Conservation (phyloP, 1,140 invertebrate species). For the Lepidotrigona ventralis region DNA sequence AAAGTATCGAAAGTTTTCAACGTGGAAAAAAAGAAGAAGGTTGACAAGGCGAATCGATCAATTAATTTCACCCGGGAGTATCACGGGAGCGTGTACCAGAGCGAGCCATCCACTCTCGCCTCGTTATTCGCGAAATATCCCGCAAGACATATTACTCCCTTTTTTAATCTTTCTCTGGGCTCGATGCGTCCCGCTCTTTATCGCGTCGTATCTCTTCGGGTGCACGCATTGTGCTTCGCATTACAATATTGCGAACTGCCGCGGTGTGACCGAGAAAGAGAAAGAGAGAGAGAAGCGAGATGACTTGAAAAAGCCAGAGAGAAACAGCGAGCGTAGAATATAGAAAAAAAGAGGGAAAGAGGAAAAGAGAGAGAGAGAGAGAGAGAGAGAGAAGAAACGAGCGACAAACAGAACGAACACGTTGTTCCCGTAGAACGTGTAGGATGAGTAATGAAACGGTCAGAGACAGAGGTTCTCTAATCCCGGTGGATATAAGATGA, state of each 20-base stretch:
- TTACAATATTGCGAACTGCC: slow-evolving; percentile 66
- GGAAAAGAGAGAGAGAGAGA: background rate
- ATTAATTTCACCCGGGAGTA: slow-evolving; percentile 42
- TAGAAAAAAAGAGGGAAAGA: slow-evolving; percentile 17
- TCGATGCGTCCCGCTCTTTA: slow-evolving; percentile 46
- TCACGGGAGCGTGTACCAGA: background rate
- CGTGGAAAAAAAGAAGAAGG: background rate
- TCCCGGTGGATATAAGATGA: slow-evolving; percentile 62
- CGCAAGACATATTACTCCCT: slow-evolving; percentile 51
- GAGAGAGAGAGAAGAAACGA: slow-evolving; percentile 15
- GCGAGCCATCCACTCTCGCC: background rate
- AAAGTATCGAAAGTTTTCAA: too few relatives aligned
- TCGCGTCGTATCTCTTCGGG: slow-evolving; percentile 52
- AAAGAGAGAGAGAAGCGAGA: too few relatives aligned
- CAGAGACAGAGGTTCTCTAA: slow-evolving; percentile 65
- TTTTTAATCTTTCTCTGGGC: slow-evolving; percentile 60
- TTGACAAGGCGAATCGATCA: slow-evolving; percentile 12
- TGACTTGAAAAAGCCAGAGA: background rate
- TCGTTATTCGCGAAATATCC: slow-evolving; percentile 48
- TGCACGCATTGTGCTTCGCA: slow-evolving; percentile 60
- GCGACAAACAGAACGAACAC: slow-evolving; percentile 54
- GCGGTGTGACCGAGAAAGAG: slow-evolving; percentile 10
- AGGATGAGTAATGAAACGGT: slow-evolving; percentile 71
- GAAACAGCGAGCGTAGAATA: slow-evolving; percentile 21
- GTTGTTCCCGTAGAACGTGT: slow-evolving; percentile 53